Evolutionary conservation across 2,797 vertebrate species (phyloP).

Genomic region (Liasis olivaceus): DNA sequence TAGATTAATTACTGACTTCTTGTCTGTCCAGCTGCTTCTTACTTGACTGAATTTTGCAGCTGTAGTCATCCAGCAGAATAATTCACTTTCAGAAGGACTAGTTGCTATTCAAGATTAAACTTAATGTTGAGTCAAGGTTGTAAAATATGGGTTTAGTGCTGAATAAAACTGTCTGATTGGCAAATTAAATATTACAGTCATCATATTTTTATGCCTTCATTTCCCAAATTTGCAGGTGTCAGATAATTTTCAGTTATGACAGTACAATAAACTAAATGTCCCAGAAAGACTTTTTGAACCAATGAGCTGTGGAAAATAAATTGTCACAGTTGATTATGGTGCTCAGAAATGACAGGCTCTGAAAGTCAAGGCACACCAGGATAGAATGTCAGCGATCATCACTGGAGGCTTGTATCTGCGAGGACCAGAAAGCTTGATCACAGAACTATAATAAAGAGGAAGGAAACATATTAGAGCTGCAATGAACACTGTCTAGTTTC

Average conservation of each 20-base stretch:
- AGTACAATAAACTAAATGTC: constrained; percentile 46
- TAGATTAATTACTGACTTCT: not conserved
- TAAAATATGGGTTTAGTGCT: constrained; percentile 5
- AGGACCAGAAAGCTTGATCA: not conserved
- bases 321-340: constrained; percentile 27
- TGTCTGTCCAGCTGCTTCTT: not conserved
- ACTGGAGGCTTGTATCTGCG: not conserved
- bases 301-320: constrained; percentile 36
- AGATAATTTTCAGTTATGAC: constrained; percentile 57
- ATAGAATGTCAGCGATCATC: not conserved
- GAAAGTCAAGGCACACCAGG: constrained; percentile 17
- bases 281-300: constrained; percentile 44
- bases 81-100: not conserved
- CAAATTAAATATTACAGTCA: constrained; percentile 11
- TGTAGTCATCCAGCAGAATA: not conserved
- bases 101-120: not conserved
- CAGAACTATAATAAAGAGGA: not conserved
- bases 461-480: not conserved
- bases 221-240: constrained; percentile 51
- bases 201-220: constrained; percentile 24
- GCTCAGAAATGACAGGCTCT: constrained; percentile 20
- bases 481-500: not conserved
- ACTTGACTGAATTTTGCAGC: constrained; percentile 1
- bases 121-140: constrained; percentile 16
- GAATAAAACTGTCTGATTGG: not conserved